Evolutionary conservation across 2,797 vertebrate genomes (phyloP), one percentile per base, ranked within the genome.

Genomic region (Glossophaga mutica): DNA sequence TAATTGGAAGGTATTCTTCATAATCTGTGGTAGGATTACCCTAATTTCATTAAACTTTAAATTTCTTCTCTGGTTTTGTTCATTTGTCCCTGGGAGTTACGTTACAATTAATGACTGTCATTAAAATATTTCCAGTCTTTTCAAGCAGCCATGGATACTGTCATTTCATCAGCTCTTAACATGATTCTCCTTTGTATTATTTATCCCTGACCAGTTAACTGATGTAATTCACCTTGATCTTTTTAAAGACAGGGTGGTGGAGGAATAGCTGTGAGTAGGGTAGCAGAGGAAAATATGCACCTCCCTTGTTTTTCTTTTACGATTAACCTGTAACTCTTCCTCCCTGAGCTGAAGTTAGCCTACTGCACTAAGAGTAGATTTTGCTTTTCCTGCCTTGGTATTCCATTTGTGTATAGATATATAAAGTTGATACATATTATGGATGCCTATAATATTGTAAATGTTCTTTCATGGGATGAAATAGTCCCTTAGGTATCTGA

Each of bases 371-470:
- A 94, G 24, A 95, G n/a, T 73, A 87, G 32, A 79, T 79, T 59
- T 59, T 91, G 19, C 34, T 89, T 94, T 90, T 74, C 73, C 39
- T 94, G n/a, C 57, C 24, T 91, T 81, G 21, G 18, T 44, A 93
- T 93, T 94, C 39, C 26, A 71, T 87, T 87, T 78, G 12, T 52
- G 59, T 88, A 65, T 34, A 39, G 77, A 68, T 65, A 65, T 46
- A 68, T 50, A 42, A 96, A 78, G 37, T 67, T 70, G 48, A 26
- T 82, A 87, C 77, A 78, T 70, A 95, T 65, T 79, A 74, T 16
- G 82, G 52, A 92, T 92, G 48, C 57, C 57, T 39, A 19, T 71
- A 96, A 81, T 94, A 92, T 70, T 94, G 19, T 92, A 68, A 91
- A 44, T 70, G 29, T 22, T 90, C 9, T 65, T 59, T 76, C 57